Conservation (phyloP, 2,113 vertebrate genomes). For the Zosterops pallidus region DNA sequence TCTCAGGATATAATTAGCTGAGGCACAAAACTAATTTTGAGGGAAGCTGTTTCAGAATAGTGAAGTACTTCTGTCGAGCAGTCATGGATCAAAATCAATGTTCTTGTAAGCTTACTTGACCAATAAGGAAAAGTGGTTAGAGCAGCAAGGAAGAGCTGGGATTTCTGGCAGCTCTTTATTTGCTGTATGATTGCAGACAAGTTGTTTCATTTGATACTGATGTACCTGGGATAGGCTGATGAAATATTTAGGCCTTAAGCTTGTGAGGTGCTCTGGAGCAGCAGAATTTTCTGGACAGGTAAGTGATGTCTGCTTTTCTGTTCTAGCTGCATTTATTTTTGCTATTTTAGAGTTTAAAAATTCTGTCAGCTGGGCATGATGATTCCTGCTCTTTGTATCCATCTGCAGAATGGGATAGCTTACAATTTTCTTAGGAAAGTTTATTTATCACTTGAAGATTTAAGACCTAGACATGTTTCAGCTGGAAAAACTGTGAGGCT, state of each 20-base stretch:
- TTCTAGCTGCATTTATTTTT: not conserved
- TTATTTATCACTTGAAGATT: not conserved
- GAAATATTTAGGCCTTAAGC: not conserved
- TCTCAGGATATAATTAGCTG: not conserved
- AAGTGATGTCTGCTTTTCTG: not conserved
- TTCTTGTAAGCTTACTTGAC: not conserved
- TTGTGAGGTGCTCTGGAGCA: not conserved
- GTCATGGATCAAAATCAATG: not conserved
- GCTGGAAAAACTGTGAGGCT: not conserved
- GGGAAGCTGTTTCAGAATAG: not conserved
- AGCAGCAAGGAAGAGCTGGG: not conserved
- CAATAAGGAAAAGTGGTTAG: not conserved
- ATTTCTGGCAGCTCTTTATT: not conserved
- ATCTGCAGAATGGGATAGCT: not conserved
- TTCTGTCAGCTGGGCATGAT: not conserved
- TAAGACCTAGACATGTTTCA: not conserved
- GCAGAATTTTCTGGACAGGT: not conserved
- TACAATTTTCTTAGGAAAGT: not conserved
- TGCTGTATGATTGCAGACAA: not conserved
- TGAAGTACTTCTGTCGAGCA: not conserved
- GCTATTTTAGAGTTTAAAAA: not conserved
- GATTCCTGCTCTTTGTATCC: not conserved
- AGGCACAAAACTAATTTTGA: not conserved
- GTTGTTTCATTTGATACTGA: not conserved
- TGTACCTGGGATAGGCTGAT: not conserved